Evolutionary conservation across 1,140 invertebrate species (phyloP).

Genomic region (Drosophila tsacasi): DNA sequence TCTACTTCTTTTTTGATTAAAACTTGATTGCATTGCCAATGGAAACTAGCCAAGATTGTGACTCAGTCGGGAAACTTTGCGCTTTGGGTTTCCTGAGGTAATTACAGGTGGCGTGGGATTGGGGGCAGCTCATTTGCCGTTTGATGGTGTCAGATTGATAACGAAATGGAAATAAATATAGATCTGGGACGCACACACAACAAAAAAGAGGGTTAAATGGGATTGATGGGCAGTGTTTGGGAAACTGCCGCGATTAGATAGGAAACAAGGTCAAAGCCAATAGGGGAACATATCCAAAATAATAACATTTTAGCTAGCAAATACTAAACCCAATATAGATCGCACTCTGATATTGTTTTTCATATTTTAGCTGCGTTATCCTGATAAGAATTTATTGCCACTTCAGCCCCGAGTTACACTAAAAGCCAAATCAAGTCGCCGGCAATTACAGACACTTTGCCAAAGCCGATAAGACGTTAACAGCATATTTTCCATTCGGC

Average conservation of each 20-base stretch:
- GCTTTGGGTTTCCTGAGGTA: constrained; percentile 13
- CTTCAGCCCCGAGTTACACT: constrained; percentile 3
- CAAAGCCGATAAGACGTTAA: constrained; percentile 23
- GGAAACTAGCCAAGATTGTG: constrained; percentile 21
- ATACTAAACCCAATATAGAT: constrained; percentile 6
- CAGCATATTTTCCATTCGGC: constrained; percentile 20
- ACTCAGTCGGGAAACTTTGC: constrained; percentile 19
- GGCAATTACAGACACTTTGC: constrained; percentile 30
- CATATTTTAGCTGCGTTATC: constrained; percentile 16
- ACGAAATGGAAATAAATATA: constrained; percentile 15
- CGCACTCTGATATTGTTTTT: constrained; percentile 3
- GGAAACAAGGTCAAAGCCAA: constrained; percentile 38
- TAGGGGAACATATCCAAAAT: constrained; percentile 1
- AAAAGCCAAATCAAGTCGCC: constrained; percentile 46
- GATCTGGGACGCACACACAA: constrained; percentile 7
- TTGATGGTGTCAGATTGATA: constrained; percentile 32
- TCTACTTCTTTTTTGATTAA: constrained; percentile 42
- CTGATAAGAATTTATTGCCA: constrained; percentile 15
- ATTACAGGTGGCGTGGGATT: constrained; percentile 32
- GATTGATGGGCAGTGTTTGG: constrained; percentile 34
- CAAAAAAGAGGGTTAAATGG: constrained; percentile 30
- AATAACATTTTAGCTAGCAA: not conserved
- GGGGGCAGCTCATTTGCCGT: constrained; percentile 25
- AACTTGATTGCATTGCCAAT: constrained; percentile 22
- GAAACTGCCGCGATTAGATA: constrained; percentile 50